Evolutionary conservation across 1,140 invertebrate genomes (phyloP), one percentile per base, ranked within the genome.

Genomic region (Dinoponera quadriceps): DNA sequence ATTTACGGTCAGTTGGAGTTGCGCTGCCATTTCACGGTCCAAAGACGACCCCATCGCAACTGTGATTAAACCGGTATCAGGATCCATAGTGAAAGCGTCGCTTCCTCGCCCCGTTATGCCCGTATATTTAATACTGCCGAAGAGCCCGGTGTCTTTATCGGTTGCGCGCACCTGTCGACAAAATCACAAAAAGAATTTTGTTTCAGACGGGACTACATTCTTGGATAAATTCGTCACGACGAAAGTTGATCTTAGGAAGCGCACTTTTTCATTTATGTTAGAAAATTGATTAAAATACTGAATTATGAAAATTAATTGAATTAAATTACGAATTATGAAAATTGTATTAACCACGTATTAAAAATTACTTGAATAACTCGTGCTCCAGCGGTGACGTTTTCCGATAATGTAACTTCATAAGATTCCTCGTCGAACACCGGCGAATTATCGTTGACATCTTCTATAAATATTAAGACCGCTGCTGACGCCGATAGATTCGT

Each of bases 381-480:
- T 0, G 97, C 97, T 16, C 97, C 97, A 20, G 95, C 94, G 18
- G 96, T 96, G 25, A 97, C 95, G 91, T 99, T 98, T 94, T 99
- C 98, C 0, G 95, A 95, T 29, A 98, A 88, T 38, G 96, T 96
- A 0, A 96, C 96, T 59, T 96, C 94, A 90, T 98, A 99, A 0
- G 95, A 93, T 18, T 96, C 90, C 84, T 96, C 94, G 11, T 96
- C 93, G 91, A 99, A 99, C 66, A 96, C 94, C 0, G 98, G 98
- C 4, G 96, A 94, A 93, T 99, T 98, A 90, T 99, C 98, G 91
- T 99, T 99, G 3, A 97, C 95, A 92, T 99, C 98, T 77, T 97
- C 96, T 20, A 99, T 93, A 89, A 97, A 96, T 1, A 99, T 96
- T 0, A 96, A 96, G 0, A 98, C 96, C 78, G 96, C 96, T 0